A percentile compares a stretch with the other conserved stretches of the same genome.
These are phyloP conservation scores for Scolanthus callimorphus DNA, from an alignment of 92 coral and sea anemone species.

Conservation along the genomic window DNA sequence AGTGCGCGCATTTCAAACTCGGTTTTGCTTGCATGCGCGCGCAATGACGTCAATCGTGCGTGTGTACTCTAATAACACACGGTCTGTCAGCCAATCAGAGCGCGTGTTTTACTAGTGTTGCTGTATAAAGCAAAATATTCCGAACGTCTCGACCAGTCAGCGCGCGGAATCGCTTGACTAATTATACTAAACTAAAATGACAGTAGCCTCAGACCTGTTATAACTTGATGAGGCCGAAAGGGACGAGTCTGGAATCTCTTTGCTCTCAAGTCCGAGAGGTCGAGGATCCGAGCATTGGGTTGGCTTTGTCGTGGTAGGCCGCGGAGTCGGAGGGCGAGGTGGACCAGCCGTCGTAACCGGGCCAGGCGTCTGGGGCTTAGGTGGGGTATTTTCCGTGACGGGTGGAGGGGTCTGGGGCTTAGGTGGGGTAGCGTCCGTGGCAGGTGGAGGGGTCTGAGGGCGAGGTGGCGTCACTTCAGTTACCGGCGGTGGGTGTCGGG, in stretches of 20 bases:
- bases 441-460: constrained; percentile 29
- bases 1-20: no score
- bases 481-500: constrained; percentile 1
- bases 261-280: constrained; percentile 50
- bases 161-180: no score
- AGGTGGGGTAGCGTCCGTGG: constrained; percentile 19
- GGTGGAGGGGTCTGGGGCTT: constrained; percentile 26
- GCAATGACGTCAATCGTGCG: no score
- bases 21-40: no score
- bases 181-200: no score
- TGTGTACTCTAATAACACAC: no score
- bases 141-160: no score
- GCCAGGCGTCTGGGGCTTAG: constrained; percentile 21
- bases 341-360: constrained; percentile 27
- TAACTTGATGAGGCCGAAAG: constrained; percentile 37
- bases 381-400: constrained; percentile 6
- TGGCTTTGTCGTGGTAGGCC: constrained; percentile 12
- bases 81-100: no score
- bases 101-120: no score
- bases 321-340: constrained; percentile 21
- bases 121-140: no score
- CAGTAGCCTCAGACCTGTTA: constrained; percentile 48
- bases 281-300: constrained; percentile 18
- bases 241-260: constrained; percentile 33
- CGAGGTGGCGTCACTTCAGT: constrained; percentile 1